Conservation (phyloP, 2,888 invertebrate genomes). For the Itoplectis maculator region DNA sequence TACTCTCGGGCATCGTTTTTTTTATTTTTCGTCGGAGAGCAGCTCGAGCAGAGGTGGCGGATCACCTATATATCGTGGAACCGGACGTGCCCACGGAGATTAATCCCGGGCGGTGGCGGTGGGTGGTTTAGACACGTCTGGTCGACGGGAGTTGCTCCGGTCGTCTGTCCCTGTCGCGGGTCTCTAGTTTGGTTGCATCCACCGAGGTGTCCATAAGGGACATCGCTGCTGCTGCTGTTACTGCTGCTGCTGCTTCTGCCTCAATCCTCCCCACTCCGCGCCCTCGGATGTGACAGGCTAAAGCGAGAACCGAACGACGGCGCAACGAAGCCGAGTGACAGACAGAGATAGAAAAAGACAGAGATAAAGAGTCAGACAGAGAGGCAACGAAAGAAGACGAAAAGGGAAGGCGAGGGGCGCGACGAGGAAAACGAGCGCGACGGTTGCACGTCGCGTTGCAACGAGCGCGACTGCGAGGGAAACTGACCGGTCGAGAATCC, state of each 20-base stretch:
- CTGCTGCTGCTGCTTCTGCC: too few species aligned
- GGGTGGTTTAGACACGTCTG: conserved; percentile 5
- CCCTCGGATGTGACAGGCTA: neutral
- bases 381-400: conserved; percentile 14
- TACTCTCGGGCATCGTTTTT: neutral
- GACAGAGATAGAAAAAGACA: conserved; percentile 10
- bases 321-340: conserved; percentile 15
- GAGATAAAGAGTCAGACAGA: neutral
- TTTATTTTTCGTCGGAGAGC: neutral
- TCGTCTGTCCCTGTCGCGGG: conserved; percentile 4
- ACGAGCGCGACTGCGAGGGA: conserved; percentile 48
- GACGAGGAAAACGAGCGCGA: conserved; percentile 18
- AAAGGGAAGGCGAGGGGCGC: conserved; percentile 23
- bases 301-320: conserved; percentile 30
- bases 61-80: neutral
- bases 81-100: conserved; percentile 1
- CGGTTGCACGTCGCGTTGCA: conserved; percentile 11
- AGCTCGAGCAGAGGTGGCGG: too few species aligned
- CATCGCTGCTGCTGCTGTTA: too few species aligned
- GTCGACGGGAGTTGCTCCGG: neutral
- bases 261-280: neutral
- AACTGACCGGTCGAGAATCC: conserved; percentile 75
- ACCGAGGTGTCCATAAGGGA: conserved; percentile 16
- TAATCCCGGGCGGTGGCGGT: neutral
- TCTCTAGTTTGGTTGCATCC: neutral